phyloP scores from a whole-genome alignment of 2,888 invertebrate genomes.

The Nephrotoma flavescens region DNA sequence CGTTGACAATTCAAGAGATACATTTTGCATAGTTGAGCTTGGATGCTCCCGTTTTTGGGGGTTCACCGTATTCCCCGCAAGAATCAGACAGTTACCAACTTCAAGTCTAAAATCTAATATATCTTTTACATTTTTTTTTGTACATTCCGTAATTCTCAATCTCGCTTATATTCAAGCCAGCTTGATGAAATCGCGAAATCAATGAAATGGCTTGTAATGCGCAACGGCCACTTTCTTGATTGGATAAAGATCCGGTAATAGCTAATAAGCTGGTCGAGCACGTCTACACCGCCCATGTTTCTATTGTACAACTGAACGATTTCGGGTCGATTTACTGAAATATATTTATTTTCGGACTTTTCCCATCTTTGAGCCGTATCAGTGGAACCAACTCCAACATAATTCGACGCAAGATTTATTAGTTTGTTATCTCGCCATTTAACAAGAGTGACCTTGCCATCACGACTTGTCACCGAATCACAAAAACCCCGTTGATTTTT shows the following conservation, averaged over 20 bases:
- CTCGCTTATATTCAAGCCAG: too few relatives aligned
- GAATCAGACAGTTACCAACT: too few relatives aligned
- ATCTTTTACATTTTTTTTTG: too few relatives aligned
- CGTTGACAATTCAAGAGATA: too few relatives aligned
- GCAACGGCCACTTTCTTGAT: conserved; percentile 13
- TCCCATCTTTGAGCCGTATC: conserved; percentile 15
- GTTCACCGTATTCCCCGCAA: too few relatives aligned
- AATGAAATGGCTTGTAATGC: conserved; percentile 3
- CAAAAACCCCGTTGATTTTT: too few relatives aligned
- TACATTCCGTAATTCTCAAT: too few relatives aligned
- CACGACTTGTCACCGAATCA: conserved; percentile 11
- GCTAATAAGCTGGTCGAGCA: conserved; percentile 13
- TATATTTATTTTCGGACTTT: conserved; percentile 13
- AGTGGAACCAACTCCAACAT: conserved; percentile 15
- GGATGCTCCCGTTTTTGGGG: too few relatives aligned
- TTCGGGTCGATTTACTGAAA: conserved; percentile 14
- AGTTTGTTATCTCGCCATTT: conserved; percentile 20
- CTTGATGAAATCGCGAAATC: too few relatives aligned
- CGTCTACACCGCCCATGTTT: conserved; percentile 19
- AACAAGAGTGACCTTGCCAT: conserved; percentile 11
- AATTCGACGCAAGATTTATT: conserved; percentile 18
- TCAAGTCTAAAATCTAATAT: too few relatives aligned
- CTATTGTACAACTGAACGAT: conserved; percentile 17
- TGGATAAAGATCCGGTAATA: conserved; percentile 13
- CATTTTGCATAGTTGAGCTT: too few relatives aligned